Base-by-base conservation (phyloP, 1,140 invertebrate species). In the Aricia agestis region DNA sequence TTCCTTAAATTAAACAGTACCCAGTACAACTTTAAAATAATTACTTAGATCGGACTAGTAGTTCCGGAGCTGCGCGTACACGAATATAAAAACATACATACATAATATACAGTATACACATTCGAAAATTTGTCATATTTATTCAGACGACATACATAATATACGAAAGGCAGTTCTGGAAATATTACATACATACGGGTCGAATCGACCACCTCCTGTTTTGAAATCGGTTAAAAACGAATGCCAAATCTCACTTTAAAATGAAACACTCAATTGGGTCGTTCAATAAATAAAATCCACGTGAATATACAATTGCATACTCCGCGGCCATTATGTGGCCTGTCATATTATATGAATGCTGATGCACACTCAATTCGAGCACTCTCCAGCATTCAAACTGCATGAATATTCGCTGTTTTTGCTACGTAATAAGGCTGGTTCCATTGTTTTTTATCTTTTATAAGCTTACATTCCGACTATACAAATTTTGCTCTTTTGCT, bases 331-430 rank as follows among this genome's bases (percentile, higher is more conserved):
- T 52, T 52, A 52, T 52, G 45, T 52, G 10, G 45, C 11, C 45
- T 52, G 45, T 52, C 45, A 52, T 52, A 52, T 52, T 52, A 52
- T 52, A 52, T 52, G 45, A 52, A 52, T 52, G 45, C 45, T 52
- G 45, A 52, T 52, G 45, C 45, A 10, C 45, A 52, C 45, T 52
- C 45, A 52, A 52, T 52, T 13, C 45, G 45, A 52, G 45, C 45
- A 52, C 45, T 15, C 45, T 52, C 45, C 45, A 52, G 45, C 4
- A 52, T 52, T 13, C 45, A 52, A 52, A 13, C 45, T 52, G 36
- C 36, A 36, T 36, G 45, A 52, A 15, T 9, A 52, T 52, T 36
- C 45, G 45, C 45, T 52, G 45, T 52, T 52, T 52, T 52, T 52
- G 45, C 45, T 52, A 52, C 6, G 45, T 52, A 52, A 52, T 52